phyloP scores from a whole-genome alignment of 2,113 vertebrate species.

The Spheniscus mendiculus region DNA sequence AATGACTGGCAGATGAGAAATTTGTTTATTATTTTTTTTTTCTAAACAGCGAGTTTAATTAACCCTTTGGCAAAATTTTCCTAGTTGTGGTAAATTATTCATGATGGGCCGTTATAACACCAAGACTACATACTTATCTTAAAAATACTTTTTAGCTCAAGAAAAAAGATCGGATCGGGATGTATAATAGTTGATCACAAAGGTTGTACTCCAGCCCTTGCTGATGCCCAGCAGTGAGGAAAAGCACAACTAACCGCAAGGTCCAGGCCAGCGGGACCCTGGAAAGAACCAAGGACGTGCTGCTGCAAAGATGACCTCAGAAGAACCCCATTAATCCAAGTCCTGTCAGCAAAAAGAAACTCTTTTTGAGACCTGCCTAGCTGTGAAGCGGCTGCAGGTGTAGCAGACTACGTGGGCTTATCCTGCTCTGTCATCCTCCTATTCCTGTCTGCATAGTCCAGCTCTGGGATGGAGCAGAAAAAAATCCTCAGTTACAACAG shows the following conservation, averaged over 20 bases:
- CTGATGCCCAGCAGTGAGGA: not conserved
- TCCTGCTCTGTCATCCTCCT: not conserved
- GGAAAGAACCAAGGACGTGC: not conserved
- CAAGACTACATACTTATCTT: not conserved
- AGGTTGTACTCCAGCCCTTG: not conserved
- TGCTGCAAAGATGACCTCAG: not conserved
- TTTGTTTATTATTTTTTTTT: not conserved
- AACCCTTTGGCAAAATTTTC: not conserved
- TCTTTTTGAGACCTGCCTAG: not conserved
- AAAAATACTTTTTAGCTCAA: not conserved
- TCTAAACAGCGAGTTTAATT: not conserved
- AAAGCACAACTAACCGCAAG: not conserved
- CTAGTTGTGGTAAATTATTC: not conserved
- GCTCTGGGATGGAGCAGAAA: not conserved
- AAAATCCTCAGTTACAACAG: not conserved
- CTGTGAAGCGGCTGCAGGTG: not conserved
- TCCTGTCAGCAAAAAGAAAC: not conserved
- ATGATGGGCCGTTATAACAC: not conserved
- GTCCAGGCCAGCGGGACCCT: not conserved
- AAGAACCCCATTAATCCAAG: not conserved
- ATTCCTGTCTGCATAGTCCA: not conserved
- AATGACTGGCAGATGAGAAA: not conserved
- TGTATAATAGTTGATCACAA: not conserved
- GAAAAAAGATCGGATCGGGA: fast-evolving
- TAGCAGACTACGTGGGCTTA: not conserved